These are phyloP conservation scores for Podarcis raffonei DNA, from an alignment of 2,113 vertebrate species.

Conservation along the genomic window DNA sequence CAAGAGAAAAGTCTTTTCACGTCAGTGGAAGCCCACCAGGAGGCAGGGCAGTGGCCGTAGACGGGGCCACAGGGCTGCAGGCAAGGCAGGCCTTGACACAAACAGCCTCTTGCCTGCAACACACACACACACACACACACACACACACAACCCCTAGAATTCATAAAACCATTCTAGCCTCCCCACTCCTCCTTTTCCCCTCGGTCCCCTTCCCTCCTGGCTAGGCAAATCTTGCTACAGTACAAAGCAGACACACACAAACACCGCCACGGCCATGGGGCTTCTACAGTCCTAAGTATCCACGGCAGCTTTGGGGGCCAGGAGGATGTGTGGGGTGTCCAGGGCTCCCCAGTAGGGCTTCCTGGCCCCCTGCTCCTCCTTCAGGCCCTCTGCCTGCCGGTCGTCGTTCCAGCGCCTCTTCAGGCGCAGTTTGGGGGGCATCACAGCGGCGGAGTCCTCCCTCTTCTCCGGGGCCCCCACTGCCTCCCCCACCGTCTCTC, in stretches of 20 bases:
- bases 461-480: constrained; percentile 32
- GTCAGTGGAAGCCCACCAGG: not conserved
- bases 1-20: not conserved
- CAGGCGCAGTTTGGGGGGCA: constrained; percentile 79
- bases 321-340: not conserved
- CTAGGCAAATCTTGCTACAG: constrained; percentile 70
- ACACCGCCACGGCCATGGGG: not conserved
- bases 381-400: constrained; percentile 35
- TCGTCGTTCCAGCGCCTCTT: constrained; percentile 79
- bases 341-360: constrained; percentile 62
- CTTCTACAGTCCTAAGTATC: constrained; percentile 62
- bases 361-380: constrained; percentile 57
- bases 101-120: constrained; percentile 35
- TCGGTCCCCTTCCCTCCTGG: not conserved
- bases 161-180: constrained; percentile 51
- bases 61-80: not conserved
- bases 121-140: constrained; percentile 2
- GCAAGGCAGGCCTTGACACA: not conserved
- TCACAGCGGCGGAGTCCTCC: constrained; percentile 71
- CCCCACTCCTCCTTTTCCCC: not conserved
- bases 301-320: constrained; percentile 53
- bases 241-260: constrained; percentile 52
- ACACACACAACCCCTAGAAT: constrained; percentile 50
- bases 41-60: not conserved
- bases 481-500: fast-evolving